A percentile compares a stretch with the other conserved stretches of the same genome.
phyloP scores from a whole-genome alignment of 2,888 invertebrate species.

The Phaonia tiefii region DNA sequence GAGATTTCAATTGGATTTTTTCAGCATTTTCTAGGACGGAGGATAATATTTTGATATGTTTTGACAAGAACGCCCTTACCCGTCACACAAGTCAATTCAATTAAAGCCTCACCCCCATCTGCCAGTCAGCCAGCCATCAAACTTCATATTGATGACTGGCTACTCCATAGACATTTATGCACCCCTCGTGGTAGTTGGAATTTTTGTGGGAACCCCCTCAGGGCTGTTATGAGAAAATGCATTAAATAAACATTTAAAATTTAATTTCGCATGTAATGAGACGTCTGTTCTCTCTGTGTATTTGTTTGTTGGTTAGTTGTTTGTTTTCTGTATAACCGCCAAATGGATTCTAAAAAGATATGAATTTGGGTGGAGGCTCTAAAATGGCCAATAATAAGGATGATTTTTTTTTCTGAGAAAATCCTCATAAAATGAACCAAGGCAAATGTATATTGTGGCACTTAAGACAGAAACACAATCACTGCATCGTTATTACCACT shows the following conservation, averaged over 20 bases:
- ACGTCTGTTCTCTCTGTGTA: constrained; percentile 74
- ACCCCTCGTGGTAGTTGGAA: constrained; percentile 55
- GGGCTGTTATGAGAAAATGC: constrained; percentile 68
- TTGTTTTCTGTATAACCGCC: constrained; percentile 66
- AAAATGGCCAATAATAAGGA: constrained; percentile 17
- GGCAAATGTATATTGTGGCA: constrained; percentile 14
- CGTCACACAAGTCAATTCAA: constrained; percentile 45
- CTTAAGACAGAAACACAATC: constrained; percentile 20
- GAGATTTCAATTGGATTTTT: constrained; percentile 13
- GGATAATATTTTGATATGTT: constrained; percentile 38
- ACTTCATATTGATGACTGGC: constrained; percentile 3
- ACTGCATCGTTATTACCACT: too few species aligned
- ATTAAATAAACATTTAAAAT: constrained; percentile 79
- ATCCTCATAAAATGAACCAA: background rate
- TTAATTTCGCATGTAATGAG: constrained; percentile 79
- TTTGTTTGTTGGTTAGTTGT: constrained; percentile 69
- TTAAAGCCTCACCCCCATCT: too few species aligned
- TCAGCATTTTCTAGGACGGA: background rate
- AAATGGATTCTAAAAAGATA: background rate
- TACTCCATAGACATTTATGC: constrained; percentile 52
- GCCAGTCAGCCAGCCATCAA: constrained; percentile 18
- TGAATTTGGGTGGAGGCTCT: background rate
- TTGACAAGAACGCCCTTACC: constrained; percentile 39
- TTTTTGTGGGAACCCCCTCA: too few species aligned
- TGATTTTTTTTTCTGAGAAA: background rate